Percentiles rank a stretch among this genome's conserved stretches.
phyloP scores from a whole-genome alignment of 1,140 invertebrate genomes.

The Zaprionus taronus region DNA sequence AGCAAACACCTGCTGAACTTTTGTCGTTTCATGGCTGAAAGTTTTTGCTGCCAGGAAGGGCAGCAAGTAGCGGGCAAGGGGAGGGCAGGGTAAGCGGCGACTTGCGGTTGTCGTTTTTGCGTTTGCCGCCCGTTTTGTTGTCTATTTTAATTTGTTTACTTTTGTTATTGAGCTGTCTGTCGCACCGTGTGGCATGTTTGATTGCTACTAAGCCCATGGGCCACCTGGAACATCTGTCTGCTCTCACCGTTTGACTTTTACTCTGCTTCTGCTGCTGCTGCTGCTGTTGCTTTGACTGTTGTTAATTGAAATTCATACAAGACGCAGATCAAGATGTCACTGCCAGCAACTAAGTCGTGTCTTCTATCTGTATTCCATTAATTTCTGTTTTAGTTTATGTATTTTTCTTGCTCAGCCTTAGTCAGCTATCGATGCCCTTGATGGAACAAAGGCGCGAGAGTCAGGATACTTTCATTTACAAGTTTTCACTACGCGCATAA shows the following conservation, averaged over 20 bases:
- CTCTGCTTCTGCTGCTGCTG: slow-evolving; percentile 27
- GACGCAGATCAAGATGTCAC: slow-evolving; percentile 69
- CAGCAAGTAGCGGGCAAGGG: not conserved
- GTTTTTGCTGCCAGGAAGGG: slow-evolving; percentile 48
- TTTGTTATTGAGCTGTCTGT: slow-evolving; percentile 78
- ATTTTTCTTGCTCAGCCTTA: not conserved
- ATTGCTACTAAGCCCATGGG: slow-evolving; percentile 68
- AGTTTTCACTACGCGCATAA: slow-evolving; percentile 63
- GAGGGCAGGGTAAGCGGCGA: not conserved
- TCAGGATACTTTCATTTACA: slow-evolving; percentile 61
- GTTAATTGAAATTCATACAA: slow-evolving; percentile 81
- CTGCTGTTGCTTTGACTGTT: slow-evolving; percentile 1
- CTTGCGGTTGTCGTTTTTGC: slow-evolving; percentile 60
- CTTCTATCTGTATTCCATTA: slow-evolving; percentile 25
- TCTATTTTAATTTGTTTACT: slow-evolving; percentile 83
- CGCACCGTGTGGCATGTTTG: slow-evolving; percentile 54
- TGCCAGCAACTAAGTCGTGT: slow-evolving; percentile 34
- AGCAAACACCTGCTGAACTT: slow-evolving; percentile 68
- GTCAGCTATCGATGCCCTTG: slow-evolving; percentile 35
- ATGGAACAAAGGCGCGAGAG: slow-evolving; percentile 46
- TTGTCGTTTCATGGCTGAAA: slow-evolving; percentile 75
- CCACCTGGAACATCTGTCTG: slow-evolving; percentile 44
- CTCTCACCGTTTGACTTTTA: slow-evolving; percentile 62
- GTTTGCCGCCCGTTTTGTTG: slow-evolving; percentile 56
- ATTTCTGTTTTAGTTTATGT: not conserved